Evolutionary conservation across 2,113 vertebrate species (phyloP).

Genomic region (Galemys pyrenaicus): DNA sequence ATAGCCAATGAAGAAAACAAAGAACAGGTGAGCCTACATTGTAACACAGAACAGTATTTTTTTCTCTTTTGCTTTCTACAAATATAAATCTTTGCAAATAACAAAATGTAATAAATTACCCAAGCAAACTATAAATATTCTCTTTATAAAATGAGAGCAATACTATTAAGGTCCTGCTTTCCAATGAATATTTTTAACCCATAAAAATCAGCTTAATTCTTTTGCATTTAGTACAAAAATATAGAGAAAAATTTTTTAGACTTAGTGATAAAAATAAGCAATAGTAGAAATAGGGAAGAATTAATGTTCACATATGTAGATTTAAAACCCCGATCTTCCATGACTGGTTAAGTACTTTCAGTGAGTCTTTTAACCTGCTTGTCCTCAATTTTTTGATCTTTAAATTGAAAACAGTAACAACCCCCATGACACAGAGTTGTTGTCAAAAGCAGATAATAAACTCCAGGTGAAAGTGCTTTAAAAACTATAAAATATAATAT

Average conservation of each 20-base stretch:
- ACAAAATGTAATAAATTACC: slow-evolving; percentile 11
- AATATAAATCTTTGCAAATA: slow-evolving; percentile 20
- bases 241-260: not conserved
- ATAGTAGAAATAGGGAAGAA: not conserved
- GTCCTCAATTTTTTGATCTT: not conserved
- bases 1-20: slow-evolving; percentile 50
- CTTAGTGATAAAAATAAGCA: slow-evolving; percentile 1
- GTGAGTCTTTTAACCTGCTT: not conserved
- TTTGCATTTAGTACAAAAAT: not conserved
- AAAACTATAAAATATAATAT: not conserved
- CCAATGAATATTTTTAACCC: not conserved
- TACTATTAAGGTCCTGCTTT: not conserved
- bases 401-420: slow-evolving; percentile 21
- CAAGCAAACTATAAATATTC: not conserved
- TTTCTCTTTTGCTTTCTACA: not conserved
- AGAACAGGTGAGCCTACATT: not conserved
- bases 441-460: not conserved
- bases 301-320: not conserved
- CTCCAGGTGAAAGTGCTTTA: not conserved
- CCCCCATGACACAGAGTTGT: not conserved
- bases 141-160: not conserved
- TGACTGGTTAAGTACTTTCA: not conserved
- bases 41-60: not conserved
- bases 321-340: not conserved
- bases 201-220: not conserved